Evolutionary conservation across 2,797 vertebrate genomes (phyloP), one percentile per base, ranked within the genome.

Genomic region (Pseudotriccus pelzelni): DNA sequence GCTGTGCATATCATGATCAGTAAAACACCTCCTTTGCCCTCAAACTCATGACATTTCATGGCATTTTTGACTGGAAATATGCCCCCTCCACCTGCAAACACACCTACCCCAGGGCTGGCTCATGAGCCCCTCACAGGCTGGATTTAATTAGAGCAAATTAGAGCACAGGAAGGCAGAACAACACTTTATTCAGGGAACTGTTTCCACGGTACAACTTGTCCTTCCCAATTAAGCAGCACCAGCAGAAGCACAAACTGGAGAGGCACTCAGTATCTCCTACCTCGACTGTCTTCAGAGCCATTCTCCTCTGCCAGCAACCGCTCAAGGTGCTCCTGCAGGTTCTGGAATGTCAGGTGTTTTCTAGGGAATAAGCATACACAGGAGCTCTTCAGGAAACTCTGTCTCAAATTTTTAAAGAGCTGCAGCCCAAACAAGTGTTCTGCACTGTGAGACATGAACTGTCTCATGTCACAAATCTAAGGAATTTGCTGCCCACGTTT

Each of bases 261-360:
- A 80, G 47, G 67, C 14, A 39, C 21, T 39, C 30, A 36, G 12
- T 11, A 28, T 68, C 59, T 92, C 94, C 47, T 97, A 99, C 99
- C 99, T 98, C 88, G 96, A 81, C 84, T 96, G 6, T 99, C 98
- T 87, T 99, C 98, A 0, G 96, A 93, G 53, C 96, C 70, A 16
- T 93, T 64, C 64, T 98, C 98, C 60, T 99, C 99, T 36, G 98
- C 97, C 52, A 99, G 93, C 82, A 99, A 97, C 28, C 94, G 97
- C 87, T 99, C 99, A 96, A 99, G 97, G 90, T 99, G 99, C 79
- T 98, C 97, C 36, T 97, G 97, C 6, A 99, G 97, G 67, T 99
- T 99, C 97, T 99, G 99, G 98, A 99, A 99, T 27, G 98, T 98
- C 79, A 99, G 97, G 52, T 97, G 97, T 97, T 99, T 99, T 97